Evolutionary conservation across 1,140 invertebrate species (phyloP).

Genomic region (Radopholus similis): DNA sequence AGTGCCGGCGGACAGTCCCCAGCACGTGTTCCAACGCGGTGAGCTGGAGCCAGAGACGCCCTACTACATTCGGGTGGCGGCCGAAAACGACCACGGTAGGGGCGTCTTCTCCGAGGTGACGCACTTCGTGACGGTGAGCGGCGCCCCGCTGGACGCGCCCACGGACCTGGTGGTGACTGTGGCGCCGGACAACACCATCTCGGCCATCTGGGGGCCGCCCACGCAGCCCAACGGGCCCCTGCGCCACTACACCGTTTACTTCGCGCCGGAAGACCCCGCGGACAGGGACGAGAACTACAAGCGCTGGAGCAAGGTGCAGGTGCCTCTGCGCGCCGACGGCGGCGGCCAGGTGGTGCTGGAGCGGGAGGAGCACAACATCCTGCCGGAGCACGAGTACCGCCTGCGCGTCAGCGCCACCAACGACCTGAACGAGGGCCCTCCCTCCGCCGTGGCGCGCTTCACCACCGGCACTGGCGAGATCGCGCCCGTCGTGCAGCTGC

Average conservation of each 20-base stretch:
- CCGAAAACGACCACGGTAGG: constrained; percentile 51
- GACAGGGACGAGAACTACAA: constrained; percentile 54
- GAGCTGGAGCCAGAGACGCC: constrained; percentile 53
- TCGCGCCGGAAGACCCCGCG: constrained; percentile 47
- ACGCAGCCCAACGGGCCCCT: constrained; percentile 47
- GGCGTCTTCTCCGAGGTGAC: constrained; percentile 45
- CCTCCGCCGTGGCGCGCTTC: constrained; percentile 49
- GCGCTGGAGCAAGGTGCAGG: constrained; percentile 41
- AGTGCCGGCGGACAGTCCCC: constrained; percentile 33
- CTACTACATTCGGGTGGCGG: constrained; percentile 55
- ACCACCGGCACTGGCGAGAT: constrained; percentile 56
- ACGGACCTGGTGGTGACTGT: constrained; percentile 48
- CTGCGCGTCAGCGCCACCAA: constrained; percentile 55
- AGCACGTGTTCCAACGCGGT: constrained; percentile 45
- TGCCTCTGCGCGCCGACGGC: constrained; percentile 41
- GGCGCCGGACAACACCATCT: constrained; percentile 52
- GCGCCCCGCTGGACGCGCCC: constrained; percentile 57
- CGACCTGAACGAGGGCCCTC: constrained; percentile 55
- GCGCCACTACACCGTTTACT: constrained; percentile 38
- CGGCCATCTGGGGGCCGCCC: constrained; percentile 51
- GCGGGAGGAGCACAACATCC: constrained; percentile 48
- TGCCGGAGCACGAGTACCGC: constrained; percentile 50
- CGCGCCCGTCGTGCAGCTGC: constrained; percentile 44
- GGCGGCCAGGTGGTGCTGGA: constrained; percentile 41
- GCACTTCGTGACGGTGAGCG: constrained; percentile 50